Percentiles rank a stretch among this genome's conserved stretches.
These are phyloP conservation scores for Leptothorax acervorum DNA, from an alignment of 2,888 invertebrate species.

Conservation along the genomic window DNA sequence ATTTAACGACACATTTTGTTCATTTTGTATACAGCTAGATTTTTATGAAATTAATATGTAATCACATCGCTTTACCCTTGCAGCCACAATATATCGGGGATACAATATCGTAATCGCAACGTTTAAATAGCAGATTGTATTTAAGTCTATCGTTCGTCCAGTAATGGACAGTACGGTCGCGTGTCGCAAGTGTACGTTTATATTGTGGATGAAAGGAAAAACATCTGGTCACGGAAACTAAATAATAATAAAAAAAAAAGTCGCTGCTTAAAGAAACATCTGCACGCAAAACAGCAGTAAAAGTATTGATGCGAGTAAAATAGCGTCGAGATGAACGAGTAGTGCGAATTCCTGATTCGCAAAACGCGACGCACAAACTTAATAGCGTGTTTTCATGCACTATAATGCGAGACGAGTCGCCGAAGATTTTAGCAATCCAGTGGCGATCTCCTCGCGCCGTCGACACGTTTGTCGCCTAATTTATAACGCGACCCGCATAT, in stretches of 20 bases:
- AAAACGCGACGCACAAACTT: constrained; percentile 70
- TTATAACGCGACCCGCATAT: constrained; percentile 59
- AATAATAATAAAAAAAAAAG: constrained; percentile 58
- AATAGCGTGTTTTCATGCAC: constrained; percentile 61
- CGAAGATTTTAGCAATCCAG: constrained; percentile 62
- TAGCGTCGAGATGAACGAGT: constrained; percentile 55
- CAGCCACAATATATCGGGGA: constrained; percentile 89
- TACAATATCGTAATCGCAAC: constrained; percentile 63
- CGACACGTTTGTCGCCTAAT: constrained; percentile 59
- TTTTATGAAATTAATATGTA: constrained; percentile 60
- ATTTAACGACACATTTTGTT: constrained; percentile 50
- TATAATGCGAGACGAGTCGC: constrained; percentile 62
- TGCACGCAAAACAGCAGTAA: constrained; percentile 72
- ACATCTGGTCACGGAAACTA: constrained; percentile 36
- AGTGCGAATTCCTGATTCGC: constrained; percentile 63
- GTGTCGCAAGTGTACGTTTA: constrained; percentile 43
- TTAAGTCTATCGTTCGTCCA: constrained; percentile 56
- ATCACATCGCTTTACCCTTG: constrained; percentile 80
- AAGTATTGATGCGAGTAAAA: constrained; percentile 69
- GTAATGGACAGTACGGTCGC: constrained; percentile 49
- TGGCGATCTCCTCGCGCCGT: constrained; percentile 49
- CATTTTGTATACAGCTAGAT: constrained; percentile 52
- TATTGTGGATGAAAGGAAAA: constrained; percentile 77
- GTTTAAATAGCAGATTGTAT: constrained; percentile 56
- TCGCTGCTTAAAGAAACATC: constrained; percentile 66